Evolutionary conservation across 1,140 invertebrate genomes (phyloP), one percentile per base, ranked within the genome.

Genomic region (Oreohelix idahoensis): DNA sequence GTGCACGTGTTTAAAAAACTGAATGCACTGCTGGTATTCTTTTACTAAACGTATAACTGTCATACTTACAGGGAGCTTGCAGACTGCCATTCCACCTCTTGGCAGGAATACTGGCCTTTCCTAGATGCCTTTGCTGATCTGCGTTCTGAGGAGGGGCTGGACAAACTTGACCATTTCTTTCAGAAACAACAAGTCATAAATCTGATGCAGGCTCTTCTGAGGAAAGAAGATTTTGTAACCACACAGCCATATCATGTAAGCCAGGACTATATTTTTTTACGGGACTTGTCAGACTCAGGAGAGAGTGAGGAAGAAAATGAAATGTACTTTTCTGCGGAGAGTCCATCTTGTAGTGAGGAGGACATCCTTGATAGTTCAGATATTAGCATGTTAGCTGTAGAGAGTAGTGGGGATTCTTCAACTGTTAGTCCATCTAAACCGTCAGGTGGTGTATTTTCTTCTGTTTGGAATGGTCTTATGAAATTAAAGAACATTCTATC

Each of bases 21-120:
- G 5, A 23, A 11, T 5, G 15, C 11, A 71, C 69, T 71, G 17
- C 23, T 71, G 13, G 29, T 71, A 8, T 71, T 71, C 1, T 71
- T 10, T 71, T 35, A 58, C 32, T 66, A 66, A 66, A 32, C 63
- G 1, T 66, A 66, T 66, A 32, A 10, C n/a, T 66, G 11, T 58
- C 26, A 39, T 36, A 15, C 17, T 53, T 75, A 13, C 71, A 82
- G 80, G n/a, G 71, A 73, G 15, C 71, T 82, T 1, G 80, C 80
- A 53, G 71, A 82, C 15, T 8, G 10, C 35, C 71, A 82, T 49
- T 15, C 23, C 17, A 63, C 51, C 0, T 58, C 70, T 10, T 82
- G 80, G 80, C 80, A 82, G 36, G 80, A 82, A 42, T 82, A 74
- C 35, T 82, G 80, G 80, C 80, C 80, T 38, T 82, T 82, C 29